Evolutionary conservation across 2,113 vertebrate genomes (phyloP), one percentile per base, ranked within the genome.

Genomic region (Actenoides lindsayi): DNA sequence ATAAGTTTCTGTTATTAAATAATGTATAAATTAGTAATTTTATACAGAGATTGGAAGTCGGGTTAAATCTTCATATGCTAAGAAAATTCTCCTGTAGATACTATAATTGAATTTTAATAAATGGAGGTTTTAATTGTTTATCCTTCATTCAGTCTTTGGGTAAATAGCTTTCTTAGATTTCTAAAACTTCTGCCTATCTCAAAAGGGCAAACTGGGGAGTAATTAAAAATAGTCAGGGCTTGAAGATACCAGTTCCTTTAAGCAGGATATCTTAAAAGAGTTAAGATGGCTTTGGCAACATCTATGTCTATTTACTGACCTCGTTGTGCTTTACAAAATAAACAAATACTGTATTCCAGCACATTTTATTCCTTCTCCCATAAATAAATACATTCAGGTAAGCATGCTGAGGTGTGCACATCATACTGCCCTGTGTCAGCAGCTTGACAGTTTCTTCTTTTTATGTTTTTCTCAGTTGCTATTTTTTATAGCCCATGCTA

Each of bases 271-370:
- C 71, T 83, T 86, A 21, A 63, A 83, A 90, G 78, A 79, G 9
- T 88, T 89, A 67, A 92, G 54, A 54, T 94, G 71, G 54, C 68
- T 96, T 93, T 88, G 37, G 33, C 74, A 96, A 65, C 46, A 41
- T 83, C 12, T 74, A 2, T 79, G 73, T 68, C 56, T 46, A 6
- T 57, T 92, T 89, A 83, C 92, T 96, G 83, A 95, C 88, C 83
- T 88, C 27, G 9, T 28, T 88, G 79, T 44, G 83, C 86, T 93
- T 86, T 84, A 78, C 69, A 81, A 93, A 35, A 27, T 17, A 24
- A 90, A 37, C 67, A 16, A 75, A 67, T 65, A 21, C 19, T 83
- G 78, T 91, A 83, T 96, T 97, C 64, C 87, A 95, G 94, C 87
- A 93, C 90, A 77, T 95, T 96, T 97, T 83, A 78, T 83, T 83